Conservation (phyloP, 2,113 vertebrate species). For the Grantiella picta region DNA sequence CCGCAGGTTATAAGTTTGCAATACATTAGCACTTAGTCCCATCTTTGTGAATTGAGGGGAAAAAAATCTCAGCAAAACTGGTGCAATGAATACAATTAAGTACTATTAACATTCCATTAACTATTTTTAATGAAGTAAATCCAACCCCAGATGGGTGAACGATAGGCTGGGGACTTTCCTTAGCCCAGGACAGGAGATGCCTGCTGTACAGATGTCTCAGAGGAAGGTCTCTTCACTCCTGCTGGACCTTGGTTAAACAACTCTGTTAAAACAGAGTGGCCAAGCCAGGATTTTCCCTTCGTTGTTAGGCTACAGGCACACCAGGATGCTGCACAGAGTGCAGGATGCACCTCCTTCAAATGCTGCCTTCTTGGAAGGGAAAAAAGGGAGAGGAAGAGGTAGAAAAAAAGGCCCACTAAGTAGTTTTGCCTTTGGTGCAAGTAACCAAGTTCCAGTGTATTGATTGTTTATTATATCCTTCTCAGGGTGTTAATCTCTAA, state of each 20-base stretch:
- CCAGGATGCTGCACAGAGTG: background rate
- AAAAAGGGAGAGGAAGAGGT: background rate
- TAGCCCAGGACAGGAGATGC: background rate
- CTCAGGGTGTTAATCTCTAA: background rate
- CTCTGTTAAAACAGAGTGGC: background rate
- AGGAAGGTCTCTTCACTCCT: background rate
- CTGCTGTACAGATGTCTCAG: background rate
- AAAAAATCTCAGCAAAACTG: background rate
- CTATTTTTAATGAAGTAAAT: slow-evolving; percentile 31
- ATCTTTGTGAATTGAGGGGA: background rate
- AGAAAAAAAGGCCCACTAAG: accelerated
- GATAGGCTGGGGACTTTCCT: background rate
- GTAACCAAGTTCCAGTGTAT: background rate
- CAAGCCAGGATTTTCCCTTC: background rate
- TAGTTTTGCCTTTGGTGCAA: background rate
- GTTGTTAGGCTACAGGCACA: background rate
- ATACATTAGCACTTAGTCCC: slow-evolving; percentile 51
- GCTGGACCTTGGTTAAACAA: background rate
- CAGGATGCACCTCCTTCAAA: background rate
- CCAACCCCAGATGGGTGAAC: background rate
- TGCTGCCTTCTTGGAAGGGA: background rate
- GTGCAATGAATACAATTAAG: slow-evolving; percentile 36
- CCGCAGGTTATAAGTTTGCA: slow-evolving; percentile 34
- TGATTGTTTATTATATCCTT: background rate
- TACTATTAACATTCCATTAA: slow-evolving; percentile 31